Evolutionary conservation across 1,140 invertebrate species (phyloP).

Genomic region (Maconellicoccus hirsutus): DNA sequence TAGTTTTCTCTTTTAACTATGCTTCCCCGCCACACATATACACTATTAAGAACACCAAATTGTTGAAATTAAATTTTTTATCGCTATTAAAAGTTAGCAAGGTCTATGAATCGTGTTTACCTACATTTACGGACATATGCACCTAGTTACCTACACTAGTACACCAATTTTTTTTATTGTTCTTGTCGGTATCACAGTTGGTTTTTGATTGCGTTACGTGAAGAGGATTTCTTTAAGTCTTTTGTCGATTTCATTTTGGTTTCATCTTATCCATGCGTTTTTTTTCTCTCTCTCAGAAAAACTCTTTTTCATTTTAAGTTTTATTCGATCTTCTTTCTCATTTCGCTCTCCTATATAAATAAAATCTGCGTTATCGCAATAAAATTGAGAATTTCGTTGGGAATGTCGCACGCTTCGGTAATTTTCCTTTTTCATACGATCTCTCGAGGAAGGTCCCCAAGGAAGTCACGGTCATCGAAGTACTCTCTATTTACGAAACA

Average conservation of each 20-base stretch:
- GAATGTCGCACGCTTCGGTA: slow-evolving; percentile 1
- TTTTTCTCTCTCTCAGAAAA: background rate
- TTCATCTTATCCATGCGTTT: background rate
- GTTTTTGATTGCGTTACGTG: background rate
- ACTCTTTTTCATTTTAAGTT: background rate
- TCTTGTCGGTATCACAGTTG: background rate
- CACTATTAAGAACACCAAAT: too few relatives aligned
- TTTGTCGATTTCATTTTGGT: background rate
- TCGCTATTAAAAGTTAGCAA: too few relatives aligned
- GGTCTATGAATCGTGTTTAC: too few relatives aligned
- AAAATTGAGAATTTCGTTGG: slow-evolving; percentile 9
- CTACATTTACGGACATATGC: too few relatives aligned
- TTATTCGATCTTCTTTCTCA: background rate
- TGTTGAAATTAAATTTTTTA: too few relatives aligned
- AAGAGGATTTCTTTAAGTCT: background rate
- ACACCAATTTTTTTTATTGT: background rate
- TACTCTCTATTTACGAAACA: background rate
- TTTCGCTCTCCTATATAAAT: background rate
- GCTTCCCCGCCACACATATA: too few relatives aligned
- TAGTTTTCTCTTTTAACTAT: too few relatives aligned
- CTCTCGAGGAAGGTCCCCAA: background rate
- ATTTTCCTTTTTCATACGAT: slow-evolving; percentile 5
- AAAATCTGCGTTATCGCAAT: slow-evolving; percentile 8
- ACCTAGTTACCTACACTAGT: too few relatives aligned
- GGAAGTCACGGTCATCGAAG: background rate